Evolutionary conservation across 2,113 vertebrate species (phyloP).

Genomic region (Herpetotheres cachinnans): DNA sequence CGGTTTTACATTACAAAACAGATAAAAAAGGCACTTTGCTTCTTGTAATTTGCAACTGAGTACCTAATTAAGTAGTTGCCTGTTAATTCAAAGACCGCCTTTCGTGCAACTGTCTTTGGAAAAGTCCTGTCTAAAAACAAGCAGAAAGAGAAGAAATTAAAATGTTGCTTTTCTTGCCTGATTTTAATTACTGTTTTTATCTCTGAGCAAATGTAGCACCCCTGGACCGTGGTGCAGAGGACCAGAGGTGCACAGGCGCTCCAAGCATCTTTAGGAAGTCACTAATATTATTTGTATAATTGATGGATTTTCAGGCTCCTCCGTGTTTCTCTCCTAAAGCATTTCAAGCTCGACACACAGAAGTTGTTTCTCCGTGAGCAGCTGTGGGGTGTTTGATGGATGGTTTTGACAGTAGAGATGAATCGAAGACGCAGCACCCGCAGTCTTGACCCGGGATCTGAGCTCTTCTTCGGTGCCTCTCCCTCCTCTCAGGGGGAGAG

Average conservation of each 20-base stretch:
- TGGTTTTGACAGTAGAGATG: not conserved
- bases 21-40: not conserved
- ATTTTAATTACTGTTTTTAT: conserved; percentile 10
- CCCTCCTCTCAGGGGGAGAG: not conserved
- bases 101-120: not conserved
- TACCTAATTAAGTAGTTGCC: conserved; percentile 43
- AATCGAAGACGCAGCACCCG: accelerated
- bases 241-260: not conserved
- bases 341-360: not conserved
- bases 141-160: not conserved
- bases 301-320: conserved; percentile 9
- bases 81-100: conserved; percentile 1
- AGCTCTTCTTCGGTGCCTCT: not conserved
- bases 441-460: not conserved
- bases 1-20: not conserved
- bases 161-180: not conserved
- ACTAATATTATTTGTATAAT: not conserved
- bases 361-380: not conserved
- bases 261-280: not conserved
- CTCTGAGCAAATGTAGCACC: accelerated
- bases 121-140: not conserved
- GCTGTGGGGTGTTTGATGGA: not conserved
- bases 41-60: conserved; percentile 5
- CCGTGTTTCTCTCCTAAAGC: not conserved
- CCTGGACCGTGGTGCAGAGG: not conserved